Percentiles rank a stretch among this genome's conserved stretches.
Conservation (phyloP, 2,113 vertebrate genomes). For the Columbina picui region DNA sequence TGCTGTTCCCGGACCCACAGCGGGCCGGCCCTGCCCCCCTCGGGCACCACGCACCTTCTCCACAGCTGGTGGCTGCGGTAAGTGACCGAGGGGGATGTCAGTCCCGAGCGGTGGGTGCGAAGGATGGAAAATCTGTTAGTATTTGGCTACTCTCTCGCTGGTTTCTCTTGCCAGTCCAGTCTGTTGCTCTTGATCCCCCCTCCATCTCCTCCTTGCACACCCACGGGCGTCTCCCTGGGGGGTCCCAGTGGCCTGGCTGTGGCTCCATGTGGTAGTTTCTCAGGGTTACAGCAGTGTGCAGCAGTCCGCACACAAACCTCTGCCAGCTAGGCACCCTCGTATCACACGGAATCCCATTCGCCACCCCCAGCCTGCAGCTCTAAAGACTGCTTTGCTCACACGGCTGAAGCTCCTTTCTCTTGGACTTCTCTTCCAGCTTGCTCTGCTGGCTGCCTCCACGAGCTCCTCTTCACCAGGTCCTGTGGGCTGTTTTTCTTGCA, state of each 20-base stretch:
- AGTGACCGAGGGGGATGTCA: neutral
- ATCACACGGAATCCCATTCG: neutral
- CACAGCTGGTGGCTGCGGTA: neutral
- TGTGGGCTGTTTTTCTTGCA: neutral
- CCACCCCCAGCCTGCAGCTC: neutral
- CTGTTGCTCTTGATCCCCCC: neutral
- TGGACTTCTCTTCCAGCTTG: neutral
- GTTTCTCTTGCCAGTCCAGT: neutral
- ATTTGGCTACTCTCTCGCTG: neutral
- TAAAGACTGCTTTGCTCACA: neutral
- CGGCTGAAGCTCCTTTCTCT: neutral
- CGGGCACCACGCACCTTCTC: neutral
- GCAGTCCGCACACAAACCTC: neutral
- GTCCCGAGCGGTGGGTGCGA: neutral
- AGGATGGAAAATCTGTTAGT: neutral
- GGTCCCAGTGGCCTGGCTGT: neutral
- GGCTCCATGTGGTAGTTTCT: neutral
- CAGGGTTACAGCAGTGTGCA: neutral
- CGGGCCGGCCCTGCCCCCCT: neutral
- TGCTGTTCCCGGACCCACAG: fast-evolving
- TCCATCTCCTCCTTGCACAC: neutral
- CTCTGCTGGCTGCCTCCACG: neutral
- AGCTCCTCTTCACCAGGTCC: neutral
- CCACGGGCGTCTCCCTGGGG: fast-evolving
- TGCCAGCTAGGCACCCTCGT: neutral